Base-by-base conservation (phyloP, 2,797 vertebrate species). In the Echeneis naucrates region DNA sequence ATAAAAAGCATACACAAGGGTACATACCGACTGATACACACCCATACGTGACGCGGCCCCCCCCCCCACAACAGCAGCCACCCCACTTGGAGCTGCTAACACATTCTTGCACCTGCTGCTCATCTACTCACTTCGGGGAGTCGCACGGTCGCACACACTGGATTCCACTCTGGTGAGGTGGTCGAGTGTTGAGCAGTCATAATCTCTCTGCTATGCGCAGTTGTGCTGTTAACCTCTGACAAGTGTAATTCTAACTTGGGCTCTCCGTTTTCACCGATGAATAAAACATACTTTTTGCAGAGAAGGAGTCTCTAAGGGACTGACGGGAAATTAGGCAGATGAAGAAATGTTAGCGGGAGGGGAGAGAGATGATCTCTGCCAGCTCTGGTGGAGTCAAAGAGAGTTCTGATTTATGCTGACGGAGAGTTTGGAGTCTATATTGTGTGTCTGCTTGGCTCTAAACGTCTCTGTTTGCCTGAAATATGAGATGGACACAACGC, bases 71-170 rank as follows among this genome's bases (percentile, higher is more conserved):
- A 92, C 84, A 79, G 71, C 83, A 86, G 82, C 80, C 70, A 72
- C 90, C 87, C 89, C 52, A 56, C 80, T 88, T 78, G 54, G 78
- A 82, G 82, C 85, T 78, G 86, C 87, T 62, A 72, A 91, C 82
- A 81, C 84, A 89, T 90, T 90, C 87, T 76, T 86, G 87, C 91
- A 92, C 89, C 92, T 93, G 92, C 91, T 74, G 76, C 86, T 83
- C 86, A 83, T 84, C 81, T 59, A 17, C 85, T 68, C 73, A 80
- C 83, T 72, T 88, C 48, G 2, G 80, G 82, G 82, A 81, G 68
- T n/a, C n/a, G n/a, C n/a, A n/a, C 72, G 32, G 63, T 63, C 72
- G 44, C 68, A 75, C 81, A 82, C 68, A 66, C 75, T 21, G 73
- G 80, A 90, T 91, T 92, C 91, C 90, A 85, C 79, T 73, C 70